Percentiles rank a stretch among this genome's conserved stretches.
Conservation (phyloP, 2,797 vertebrate genomes). For the Myotis planiceps region DNA sequence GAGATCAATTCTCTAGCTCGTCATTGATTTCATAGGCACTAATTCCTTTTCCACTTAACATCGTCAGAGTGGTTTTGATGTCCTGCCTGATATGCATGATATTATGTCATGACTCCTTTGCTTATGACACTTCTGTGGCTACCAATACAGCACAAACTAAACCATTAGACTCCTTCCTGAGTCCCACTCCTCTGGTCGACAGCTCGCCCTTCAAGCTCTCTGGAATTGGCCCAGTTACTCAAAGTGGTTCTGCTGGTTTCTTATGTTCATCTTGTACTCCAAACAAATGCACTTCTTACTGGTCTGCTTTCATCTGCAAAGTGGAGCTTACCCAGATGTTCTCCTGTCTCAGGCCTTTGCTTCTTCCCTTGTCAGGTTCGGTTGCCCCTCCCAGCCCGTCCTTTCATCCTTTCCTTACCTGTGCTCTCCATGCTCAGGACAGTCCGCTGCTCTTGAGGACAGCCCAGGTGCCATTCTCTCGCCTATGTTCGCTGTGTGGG, state of each 20-base stretch:
- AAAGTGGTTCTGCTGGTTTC: background rate
- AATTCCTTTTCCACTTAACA: background rate
- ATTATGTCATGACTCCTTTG: background rate
- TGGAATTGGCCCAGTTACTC: background rate
- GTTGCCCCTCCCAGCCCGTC: fast-evolving
- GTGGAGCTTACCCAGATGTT: background rate
- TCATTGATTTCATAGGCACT: background rate
- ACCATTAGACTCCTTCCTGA: background rate
- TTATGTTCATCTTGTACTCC: background rate
- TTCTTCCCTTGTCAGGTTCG: background rate
- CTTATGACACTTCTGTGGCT: background rate
- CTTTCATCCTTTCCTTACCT: background rate
- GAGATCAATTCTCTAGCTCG: background rate
- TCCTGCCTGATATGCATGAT: background rate
- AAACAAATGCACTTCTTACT: background rate
- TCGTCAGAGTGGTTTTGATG: background rate
- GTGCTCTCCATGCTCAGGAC: background rate
- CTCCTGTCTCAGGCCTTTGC: background rate
- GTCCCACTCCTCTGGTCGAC: background rate
- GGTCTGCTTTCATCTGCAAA: background rate
- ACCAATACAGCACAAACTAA: background rate
- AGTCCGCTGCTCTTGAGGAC: background rate
- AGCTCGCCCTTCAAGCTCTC: background rate
- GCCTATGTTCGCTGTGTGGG: background rate
- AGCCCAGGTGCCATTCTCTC: fast-evolving